Percentiles rank a stretch among this genome's conserved stretches.
These are phyloP conservation scores for Charina bottae DNA, from an alignment of 2,113 vertebrate genomes.

Conservation along the genomic window DNA sequence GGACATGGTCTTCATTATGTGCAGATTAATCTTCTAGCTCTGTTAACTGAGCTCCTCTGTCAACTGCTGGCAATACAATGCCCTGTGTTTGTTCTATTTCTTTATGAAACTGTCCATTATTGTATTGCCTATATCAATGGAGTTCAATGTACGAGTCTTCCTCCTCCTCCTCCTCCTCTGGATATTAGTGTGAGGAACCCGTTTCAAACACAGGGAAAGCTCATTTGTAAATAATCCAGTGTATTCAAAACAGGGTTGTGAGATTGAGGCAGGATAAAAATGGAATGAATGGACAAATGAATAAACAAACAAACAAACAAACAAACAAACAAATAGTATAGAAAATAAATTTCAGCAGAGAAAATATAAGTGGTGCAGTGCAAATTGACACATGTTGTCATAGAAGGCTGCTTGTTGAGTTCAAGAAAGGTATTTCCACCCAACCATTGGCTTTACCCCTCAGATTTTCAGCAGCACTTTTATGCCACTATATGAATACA, in stretches of 20 bases:
- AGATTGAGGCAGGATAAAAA: neutral
- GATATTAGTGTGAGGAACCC: slow-evolving; percentile 26
- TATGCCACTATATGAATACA: neutral
- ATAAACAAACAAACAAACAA: neutral
- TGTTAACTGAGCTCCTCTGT: slow-evolving; percentile 31
- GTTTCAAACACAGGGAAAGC: slow-evolving; percentile 44
- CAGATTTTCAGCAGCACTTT: neutral
- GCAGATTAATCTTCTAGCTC: slow-evolving; percentile 36
- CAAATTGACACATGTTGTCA: neutral
- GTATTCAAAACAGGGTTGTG: neutral
- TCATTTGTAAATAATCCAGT: slow-evolving; percentile 47
- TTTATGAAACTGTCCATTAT: slow-evolving; percentile 44
- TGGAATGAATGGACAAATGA: neutral
- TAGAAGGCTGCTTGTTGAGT: neutral
- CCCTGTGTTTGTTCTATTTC: slow-evolving; percentile 36
- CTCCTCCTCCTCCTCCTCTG: neutral
- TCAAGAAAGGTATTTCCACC: neutral
- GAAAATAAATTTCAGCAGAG: neutral
- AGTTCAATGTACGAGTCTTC: slow-evolving; percentile 46
- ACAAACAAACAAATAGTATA: neutral
- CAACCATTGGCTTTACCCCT: neutral
- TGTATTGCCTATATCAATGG: slow-evolving; percentile 21
- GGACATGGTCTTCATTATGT: slow-evolving; percentile 17
- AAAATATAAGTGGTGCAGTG: neutral
- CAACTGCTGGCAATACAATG: slow-evolving; percentile 31